Percentiles rank a stretch among this genome's conserved stretches.
Evolutionary conservation across 2,888 invertebrate species (phyloP).

Genomic region (Thelaira solivaga): DNA sequence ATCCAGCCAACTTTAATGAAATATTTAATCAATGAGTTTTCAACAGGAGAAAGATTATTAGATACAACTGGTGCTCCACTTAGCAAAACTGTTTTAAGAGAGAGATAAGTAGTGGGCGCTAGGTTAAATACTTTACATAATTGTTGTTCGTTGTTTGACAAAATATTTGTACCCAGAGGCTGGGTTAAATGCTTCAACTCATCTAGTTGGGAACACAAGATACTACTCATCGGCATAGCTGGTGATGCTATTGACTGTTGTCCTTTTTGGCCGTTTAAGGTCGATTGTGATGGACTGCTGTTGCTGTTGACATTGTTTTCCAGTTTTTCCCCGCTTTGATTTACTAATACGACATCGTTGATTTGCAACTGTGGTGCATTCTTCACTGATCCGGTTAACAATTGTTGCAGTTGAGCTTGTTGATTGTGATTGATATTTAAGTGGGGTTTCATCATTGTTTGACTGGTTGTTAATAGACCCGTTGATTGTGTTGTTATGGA

Average conservation of each 20-base stretch:
- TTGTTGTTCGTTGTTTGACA: slow-evolving; percentile 84
- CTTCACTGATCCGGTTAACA: slow-evolving; percentile 57
- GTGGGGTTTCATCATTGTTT: slow-evolving; percentile 67
- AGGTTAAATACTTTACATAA: slow-evolving; percentile 87
- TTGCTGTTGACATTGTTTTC: slow-evolving; percentile 59
- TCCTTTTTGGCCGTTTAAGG: slow-evolving; percentile 53
- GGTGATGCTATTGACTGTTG: slow-evolving; percentile 56
- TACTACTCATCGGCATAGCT: slow-evolving; percentile 78
- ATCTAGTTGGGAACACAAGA: slow-evolving; percentile 77
- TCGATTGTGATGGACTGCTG: slow-evolving; percentile 26
- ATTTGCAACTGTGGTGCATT: slow-evolving; percentile 64
- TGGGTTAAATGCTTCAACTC: slow-evolving; percentile 72
- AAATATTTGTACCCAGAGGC: slow-evolving; percentile 79
- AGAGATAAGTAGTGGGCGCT: slow-evolving; percentile 91
- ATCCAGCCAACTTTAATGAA: slow-evolving; percentile 77
- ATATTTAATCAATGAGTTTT: slow-evolving; percentile 78
- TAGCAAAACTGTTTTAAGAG: slow-evolving; percentile 90
- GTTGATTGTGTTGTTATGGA: slow-evolving; percentile 65
- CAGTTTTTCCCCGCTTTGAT: slow-evolving; percentile 56
- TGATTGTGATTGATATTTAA: slow-evolving; percentile 67
- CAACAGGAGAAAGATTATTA: slow-evolving; percentile 69
- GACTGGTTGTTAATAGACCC: slow-evolving; percentile 65
- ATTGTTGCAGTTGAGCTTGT: slow-evolving; percentile 69
- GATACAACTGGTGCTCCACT: slow-evolving; percentile 73
- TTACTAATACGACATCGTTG: slow-evolving; percentile 66